Conservation (phyloP, 2,888 invertebrate genomes). For the Phyto melanocephala region DNA sequence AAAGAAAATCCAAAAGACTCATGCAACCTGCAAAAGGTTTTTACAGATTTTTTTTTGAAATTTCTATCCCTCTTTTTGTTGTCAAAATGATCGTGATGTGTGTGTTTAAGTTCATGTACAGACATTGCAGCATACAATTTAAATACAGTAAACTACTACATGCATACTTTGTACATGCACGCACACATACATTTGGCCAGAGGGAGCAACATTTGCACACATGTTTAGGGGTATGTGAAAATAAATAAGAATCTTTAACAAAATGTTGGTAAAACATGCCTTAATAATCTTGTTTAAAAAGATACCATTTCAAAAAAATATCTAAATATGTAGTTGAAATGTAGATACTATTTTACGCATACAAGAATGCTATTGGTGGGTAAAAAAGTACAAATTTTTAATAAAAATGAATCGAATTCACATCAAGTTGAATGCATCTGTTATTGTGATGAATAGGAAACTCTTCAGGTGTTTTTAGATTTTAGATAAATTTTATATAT, state of each 20-base stretch:
- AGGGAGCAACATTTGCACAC: not conserved
- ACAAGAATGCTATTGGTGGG: no score
- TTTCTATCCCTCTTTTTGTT: not conserved
- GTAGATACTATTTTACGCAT: not conserved
- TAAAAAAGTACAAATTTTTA: constrained; percentile 31
- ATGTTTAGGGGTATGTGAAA: not conserved
- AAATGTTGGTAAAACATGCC: constrained; percentile 25
- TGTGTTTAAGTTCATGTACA: constrained; percentile 20
- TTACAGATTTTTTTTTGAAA: constrained; percentile 29
- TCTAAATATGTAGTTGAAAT: constrained; percentile 22
- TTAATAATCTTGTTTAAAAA: constrained; percentile 40
- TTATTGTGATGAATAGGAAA: no score
- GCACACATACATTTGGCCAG: not conserved
- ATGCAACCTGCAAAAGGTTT: constrained; percentile 28
- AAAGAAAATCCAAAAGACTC: constrained; percentile 11
- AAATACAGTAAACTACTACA: not conserved
- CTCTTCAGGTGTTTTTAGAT: no score
- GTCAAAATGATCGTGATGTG: not conserved
- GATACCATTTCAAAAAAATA: constrained; percentile 27
- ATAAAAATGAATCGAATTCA: constrained; percentile 1
- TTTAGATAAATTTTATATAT: no score
- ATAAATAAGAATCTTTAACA: not conserved
- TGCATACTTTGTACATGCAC: not conserved
- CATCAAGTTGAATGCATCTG: no score
- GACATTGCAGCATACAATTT: constrained; percentile 32